These are phyloP conservation scores for Diplodus puntazzo DNA, from an alignment of 2,797 vertebrate species.

Conservation along the genomic window DNA sequence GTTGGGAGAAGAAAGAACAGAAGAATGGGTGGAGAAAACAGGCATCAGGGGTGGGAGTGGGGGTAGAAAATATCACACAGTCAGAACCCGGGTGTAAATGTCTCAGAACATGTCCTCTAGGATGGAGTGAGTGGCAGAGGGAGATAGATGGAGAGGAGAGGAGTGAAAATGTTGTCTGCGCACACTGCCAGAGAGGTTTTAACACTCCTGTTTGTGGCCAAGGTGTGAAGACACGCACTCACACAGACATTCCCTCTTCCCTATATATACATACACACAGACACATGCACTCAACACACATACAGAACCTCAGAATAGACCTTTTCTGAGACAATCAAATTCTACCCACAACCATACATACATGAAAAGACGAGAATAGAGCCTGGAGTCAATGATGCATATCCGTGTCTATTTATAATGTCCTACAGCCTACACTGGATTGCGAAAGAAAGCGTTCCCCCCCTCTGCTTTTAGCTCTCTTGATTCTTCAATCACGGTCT, in stretches of 20 bases:
- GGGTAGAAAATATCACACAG: constrained; percentile 35
- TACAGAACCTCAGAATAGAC: constrained; percentile 54
- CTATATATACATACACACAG: constrained; percentile 15
- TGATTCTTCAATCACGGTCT: constrained; percentile 37
- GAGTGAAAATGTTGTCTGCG: constrained; percentile 64
- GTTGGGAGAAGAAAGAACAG: constrained; percentile 53
- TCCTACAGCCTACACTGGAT: constrained; percentile 62
- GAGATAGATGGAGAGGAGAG: constrained; percentile 34
- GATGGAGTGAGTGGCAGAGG: constrained; percentile 49
- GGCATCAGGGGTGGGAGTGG: neutral
- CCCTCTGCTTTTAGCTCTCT: constrained; percentile 49
- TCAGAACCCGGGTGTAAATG: constrained; percentile 72
- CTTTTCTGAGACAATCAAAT: constrained; percentile 59
- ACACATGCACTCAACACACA: constrained; percentile 11
- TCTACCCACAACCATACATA: constrained; percentile 49
- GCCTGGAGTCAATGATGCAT: constrained; percentile 67
- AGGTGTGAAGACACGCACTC: constrained; percentile 69
- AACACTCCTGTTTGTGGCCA: constrained; percentile 71
- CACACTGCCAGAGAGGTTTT: constrained; percentile 71
- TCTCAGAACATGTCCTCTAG: constrained; percentile 64
- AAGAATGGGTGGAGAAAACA: constrained; percentile 43
- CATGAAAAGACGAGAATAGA: constrained; percentile 64
- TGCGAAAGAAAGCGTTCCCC: constrained; percentile 42
- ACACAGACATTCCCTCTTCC: constrained; percentile 30
- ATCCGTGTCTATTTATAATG: constrained; percentile 74